A percentile compares a stretch with the other conserved stretches of the same genome.
These are phyloP conservation scores for Creontiades dilutus DNA, from an alignment of 2,888 invertebrate genomes.

Conservation along the genomic window DNA sequence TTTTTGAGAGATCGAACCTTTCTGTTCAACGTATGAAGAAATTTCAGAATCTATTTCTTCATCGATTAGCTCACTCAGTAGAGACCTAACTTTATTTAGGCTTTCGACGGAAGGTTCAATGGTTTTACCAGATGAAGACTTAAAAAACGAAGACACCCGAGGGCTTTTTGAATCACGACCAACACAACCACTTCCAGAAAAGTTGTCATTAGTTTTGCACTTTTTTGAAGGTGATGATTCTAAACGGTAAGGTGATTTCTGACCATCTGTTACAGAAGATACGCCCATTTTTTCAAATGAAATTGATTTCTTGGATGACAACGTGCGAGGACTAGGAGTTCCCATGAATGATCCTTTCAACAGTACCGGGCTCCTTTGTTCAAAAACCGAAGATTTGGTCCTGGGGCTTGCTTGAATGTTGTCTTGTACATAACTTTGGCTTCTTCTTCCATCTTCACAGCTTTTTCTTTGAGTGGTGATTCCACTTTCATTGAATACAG, in stretches of 20 bases:
- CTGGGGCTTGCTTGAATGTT: neutral
- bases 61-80: neutral
- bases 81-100: conserved; percentile 25
- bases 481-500: neutral
- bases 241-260: too few relatives aligned
- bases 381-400: neutral
- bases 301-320: neutral
- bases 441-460: neutral
- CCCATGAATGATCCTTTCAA: neutral
- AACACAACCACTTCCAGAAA: too few relatives aligned
- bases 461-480: neutral
- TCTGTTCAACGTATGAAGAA: neutral
- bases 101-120: conserved; percentile 23
- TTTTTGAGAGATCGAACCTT: too few relatives aligned
- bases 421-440: too few relatives aligned
- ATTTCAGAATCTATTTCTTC: neutral
- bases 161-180: too few relatives aligned
- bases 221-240: too few relatives aligned
- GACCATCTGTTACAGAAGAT: too few relatives aligned
- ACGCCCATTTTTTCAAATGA: too few relatives aligned
- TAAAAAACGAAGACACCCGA: neutral
- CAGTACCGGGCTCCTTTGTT: neutral
- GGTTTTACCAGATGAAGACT: conserved; percentile 23
- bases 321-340: neutral
- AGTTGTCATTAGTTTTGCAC: too few relatives aligned